Evolutionary conservation across 2,888 invertebrate genomes (phyloP), one percentile per base, ranked within the genome.

Genomic region (Lithophane socia): DNA sequence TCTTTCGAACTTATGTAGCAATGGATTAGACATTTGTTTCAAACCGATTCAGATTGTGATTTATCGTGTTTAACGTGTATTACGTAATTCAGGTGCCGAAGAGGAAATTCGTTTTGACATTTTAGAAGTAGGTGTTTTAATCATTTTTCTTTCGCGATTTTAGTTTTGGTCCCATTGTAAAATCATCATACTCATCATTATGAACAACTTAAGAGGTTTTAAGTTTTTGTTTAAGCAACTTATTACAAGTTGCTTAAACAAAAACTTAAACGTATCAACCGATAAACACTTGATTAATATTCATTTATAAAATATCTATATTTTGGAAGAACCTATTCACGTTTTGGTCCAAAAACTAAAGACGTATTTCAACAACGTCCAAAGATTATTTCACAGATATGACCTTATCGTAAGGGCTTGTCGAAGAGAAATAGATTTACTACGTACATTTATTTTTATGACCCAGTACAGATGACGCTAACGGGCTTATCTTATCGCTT

Each of bases 381-480:
- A 58, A 44, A 80, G 42, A 37, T 24, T 29, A 64, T 65, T 75
- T 47, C 54, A 52, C 64, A 77, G 75, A 78, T 74, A 73, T 29
- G 12, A 70, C 65, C 47, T 69, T 79, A 77, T 78, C 70, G 5
- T 60, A 73, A 73, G 24, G 29, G 56, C 61, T 56, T 47, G 37
- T 76, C 44, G 70, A 79, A 52, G 44, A 68, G 74, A 77, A 72
- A 79, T 84, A 77, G 68, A 74, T 77, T 77, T 77, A 86, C 47
- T 80, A 42, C 74, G 60, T 69, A 74, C 70, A 84, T 80, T 84
- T 85, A 86, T 80, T 86, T 85, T 79, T 88, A 86, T 82, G 70
- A 76, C 77, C 69, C 60, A 42, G 65, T 78, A 79, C 83, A 81
- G 72, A 87, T 82, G 86, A 75, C 79, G 72, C 73, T 79, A 82